Evolutionary conservation across 1,140 invertebrate species (phyloP).

Genomic region (Drosophila sp.): DNA sequence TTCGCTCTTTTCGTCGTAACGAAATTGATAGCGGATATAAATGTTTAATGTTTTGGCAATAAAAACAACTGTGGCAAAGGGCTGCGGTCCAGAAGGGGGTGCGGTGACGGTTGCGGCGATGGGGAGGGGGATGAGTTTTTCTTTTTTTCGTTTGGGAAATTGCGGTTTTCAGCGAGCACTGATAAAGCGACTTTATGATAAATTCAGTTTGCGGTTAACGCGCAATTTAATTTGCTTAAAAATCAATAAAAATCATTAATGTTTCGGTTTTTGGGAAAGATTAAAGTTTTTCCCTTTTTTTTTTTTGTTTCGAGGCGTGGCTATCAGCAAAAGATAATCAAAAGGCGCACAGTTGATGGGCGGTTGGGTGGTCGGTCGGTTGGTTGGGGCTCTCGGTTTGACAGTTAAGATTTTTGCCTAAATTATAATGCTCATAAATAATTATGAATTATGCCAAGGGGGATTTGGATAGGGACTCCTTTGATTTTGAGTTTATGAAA

Average conservation of each 20-base stretch:
- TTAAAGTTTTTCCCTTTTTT: not conserved
- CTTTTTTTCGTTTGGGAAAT: conserved; percentile 5
- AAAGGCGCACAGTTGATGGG: not conserved
- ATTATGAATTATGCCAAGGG: conserved; percentile 3
- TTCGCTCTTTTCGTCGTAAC: conserved; percentile 50
- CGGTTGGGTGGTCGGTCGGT: not conserved
- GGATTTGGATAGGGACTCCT: conserved; percentile 1
- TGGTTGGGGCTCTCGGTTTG: not conserved
- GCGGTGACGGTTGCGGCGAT: too few species aligned
- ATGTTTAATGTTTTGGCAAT: conserved; percentile 82
- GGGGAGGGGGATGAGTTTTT: not conserved
- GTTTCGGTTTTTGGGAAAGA: conserved; percentile 13
- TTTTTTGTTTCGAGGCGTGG: not conserved
- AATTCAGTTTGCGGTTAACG: conserved; percentile 76
- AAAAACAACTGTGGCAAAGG: conserved; percentile 63
- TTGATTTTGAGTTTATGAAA: not conserved
- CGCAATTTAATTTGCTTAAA: conserved; percentile 80
- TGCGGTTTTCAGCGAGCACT: conserved; percentile 29
- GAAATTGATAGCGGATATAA: conserved; percentile 81
- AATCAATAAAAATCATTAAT: conserved; percentile 77
- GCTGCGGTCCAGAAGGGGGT: conserved; percentile 22
- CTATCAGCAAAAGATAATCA: conserved; percentile 8
- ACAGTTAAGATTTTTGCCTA: not conserved
- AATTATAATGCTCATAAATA: conserved; percentile 12
- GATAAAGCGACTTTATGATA: conserved; percentile 79